phyloP scores from a whole-genome alignment of 2,888 invertebrate species.

The Agrochola litura region DNA sequence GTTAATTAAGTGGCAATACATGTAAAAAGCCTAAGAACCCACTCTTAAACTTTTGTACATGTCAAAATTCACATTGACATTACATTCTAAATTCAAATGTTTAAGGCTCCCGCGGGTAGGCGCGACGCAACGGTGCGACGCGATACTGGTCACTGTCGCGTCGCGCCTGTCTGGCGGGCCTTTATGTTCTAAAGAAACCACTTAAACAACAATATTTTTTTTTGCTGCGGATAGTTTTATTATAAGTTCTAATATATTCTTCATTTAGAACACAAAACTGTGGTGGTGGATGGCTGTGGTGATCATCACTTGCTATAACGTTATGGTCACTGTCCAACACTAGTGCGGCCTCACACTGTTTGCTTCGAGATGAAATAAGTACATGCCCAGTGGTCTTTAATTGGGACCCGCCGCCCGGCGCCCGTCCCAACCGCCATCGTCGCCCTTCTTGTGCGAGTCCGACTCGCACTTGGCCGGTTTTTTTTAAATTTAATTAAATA shows the following conservation, averaged over 20 bases:
- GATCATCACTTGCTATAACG: neutral
- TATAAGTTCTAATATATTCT: slow-evolving; percentile 30
- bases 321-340: neutral
- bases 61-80: neutral
- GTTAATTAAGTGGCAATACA: too few relatives aligned
- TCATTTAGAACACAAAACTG: slow-evolving; percentile 17
- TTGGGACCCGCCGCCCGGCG: too few relatives aligned
- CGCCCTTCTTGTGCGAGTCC: too few relatives aligned
- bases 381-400: slow-evolving; percentile 33
- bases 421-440: neutral
- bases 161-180: too few relatives aligned
- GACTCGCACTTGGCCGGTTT: too few relatives aligned
- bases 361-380: slow-evolving; percentile 36
- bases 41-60: too few relatives aligned
- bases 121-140: too few relatives aligned
- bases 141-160: too few relatives aligned
- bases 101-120: neutral
- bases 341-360: slow-evolving; percentile 22
- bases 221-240: neutral
- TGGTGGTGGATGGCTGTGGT: slow-evolving; percentile 29
- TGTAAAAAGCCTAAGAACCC: too few relatives aligned
- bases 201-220: neutral
- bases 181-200: neutral
- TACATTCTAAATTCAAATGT: neutral
- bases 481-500: too few relatives aligned